A percentile compares a stretch with the other conserved stretches of the same genome.
These are phyloP conservation scores for Diaprepes abbreviatus DNA, from an alignment of 2,888 invertebrate species.

Conservation along the genomic window DNA sequence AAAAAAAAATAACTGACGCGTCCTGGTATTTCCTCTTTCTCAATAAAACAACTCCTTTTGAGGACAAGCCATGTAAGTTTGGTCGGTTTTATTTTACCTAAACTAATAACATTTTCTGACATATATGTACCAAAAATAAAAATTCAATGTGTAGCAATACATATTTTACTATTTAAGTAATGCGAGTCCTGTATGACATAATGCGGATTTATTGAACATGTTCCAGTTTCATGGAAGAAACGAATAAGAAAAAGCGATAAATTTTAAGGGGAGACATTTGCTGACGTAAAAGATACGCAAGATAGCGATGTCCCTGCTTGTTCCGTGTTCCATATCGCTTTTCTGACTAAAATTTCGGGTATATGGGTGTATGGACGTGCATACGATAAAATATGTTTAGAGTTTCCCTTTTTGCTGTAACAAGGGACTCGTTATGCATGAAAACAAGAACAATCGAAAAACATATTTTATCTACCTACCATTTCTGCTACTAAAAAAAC, in stretches of 20 bases:
- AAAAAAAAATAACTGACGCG: no score
- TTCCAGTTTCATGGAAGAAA: constrained; percentile 30
- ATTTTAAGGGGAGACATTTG: constrained; percentile 36
- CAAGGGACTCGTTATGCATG: constrained; percentile 8
- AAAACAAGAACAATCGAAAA: neutral
- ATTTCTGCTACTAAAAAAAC: no score
- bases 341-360: constrained; percentile 34
- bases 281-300: constrained; percentile 37
- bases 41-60: no score
- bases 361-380: constrained; percentile 4
- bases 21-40: no score
- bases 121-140: neutral
- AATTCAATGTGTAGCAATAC: constrained; percentile 14
- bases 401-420: constrained; percentile 5
- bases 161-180: constrained; percentile 20
- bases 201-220: constrained; percentile 55
- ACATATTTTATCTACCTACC: no score
- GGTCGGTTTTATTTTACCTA: neutral
- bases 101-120: neutral
- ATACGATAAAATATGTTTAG: constrained; percentile 12
- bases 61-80: no score
- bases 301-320: constrained; percentile 34
- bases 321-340: constrained; percentile 35
- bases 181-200: constrained; percentile 48
- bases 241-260: constrained; percentile 39